Evolutionary conservation across 64 coral and sea anemone species (phyloP).

Genomic region (Dendronephthya gigantea): DNA sequence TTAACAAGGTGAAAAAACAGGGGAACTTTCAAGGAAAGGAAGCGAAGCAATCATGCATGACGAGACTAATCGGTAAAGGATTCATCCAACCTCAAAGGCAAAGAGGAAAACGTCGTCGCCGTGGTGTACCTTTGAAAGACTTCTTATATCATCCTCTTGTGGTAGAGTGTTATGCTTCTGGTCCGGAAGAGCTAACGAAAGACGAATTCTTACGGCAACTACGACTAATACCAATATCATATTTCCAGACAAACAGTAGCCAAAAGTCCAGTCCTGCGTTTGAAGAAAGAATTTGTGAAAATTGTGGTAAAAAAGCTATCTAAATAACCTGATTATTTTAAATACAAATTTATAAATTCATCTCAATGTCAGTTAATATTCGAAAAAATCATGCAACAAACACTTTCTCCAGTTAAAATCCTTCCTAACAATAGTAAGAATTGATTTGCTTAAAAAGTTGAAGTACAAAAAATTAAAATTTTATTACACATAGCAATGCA

Average conservation of each 20-base stretch:
- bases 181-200: background rate
- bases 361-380: no score
- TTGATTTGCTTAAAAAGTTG: no score
- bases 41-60: background rate
- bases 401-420: no score
- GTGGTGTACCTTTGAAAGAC: background rate
- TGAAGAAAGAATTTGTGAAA: background rate
- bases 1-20: background rate
- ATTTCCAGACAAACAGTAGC: background rate
- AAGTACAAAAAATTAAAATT: no score
- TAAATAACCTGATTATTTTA: background rate
- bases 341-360: no score
- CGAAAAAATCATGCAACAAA: no score
- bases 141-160: background rate
- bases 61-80: background rate
- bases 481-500: no score
- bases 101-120: background rate
- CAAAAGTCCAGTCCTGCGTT: background rate
- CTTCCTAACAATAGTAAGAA: no score
- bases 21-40: background rate
- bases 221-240: background rate
- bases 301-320: background rate
- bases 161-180: background rate
- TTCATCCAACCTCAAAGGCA: background rate
- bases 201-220: background rate